A percentile compares a stretch with the other conserved stretches of the same genome.
phyloP scores from a whole-genome alignment of 1,140 invertebrate genomes.

The Epicauta chinensis region DNA sequence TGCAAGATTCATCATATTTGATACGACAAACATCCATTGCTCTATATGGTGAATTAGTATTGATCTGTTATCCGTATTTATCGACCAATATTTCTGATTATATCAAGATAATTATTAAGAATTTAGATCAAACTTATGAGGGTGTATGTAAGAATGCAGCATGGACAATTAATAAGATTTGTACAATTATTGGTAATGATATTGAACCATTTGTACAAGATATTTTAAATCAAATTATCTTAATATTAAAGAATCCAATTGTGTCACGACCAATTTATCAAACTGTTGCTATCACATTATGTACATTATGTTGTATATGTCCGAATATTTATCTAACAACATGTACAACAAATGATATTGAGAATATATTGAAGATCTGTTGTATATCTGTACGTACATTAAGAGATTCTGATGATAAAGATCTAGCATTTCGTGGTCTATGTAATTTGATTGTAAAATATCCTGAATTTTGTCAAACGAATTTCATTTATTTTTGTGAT shows the following conservation, averaged over 20 bases:
- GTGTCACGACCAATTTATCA: slow-evolving; percentile 35
- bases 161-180: slow-evolving; percentile 97
- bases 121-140: slow-evolving; percentile 94
- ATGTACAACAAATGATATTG: slow-evolving; percentile 87
- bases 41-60: slow-evolving; percentile 93
- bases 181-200: slow-evolving; percentile 76
- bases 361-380: slow-evolving; percentile 98
- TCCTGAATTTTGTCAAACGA: slow-evolving; percentile 34
- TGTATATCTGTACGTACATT: slow-evolving; percentile 95
- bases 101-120: slow-evolving; percentile 91
- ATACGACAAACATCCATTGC: slow-evolving; percentile 98
- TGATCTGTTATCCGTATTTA: slow-evolving; percentile 96
- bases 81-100: slow-evolving; percentile 88
- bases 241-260: slow-evolving; percentile 21
- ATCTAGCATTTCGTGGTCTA: slow-evolving; percentile 96
- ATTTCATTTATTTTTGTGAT: slow-evolving; percentile 41
- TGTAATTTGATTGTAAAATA: slow-evolving; percentile 58
- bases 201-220: slow-evolving; percentile 34
- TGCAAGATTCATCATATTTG: slow-evolving; percentile 96
- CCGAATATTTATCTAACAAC: slow-evolving; percentile 67
- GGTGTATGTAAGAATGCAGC: slow-evolving; percentile 99
- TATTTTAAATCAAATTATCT: slow-evolving; percentile 32
- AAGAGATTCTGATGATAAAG: slow-evolving; percentile 98
- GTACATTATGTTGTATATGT: slow-evolving; percentile 99
- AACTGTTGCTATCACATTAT: slow-evolving; percentile 93